Evolutionary conservation across 2,797 vertebrate genomes (phyloP).

Genomic region (Coracias cyanogaster): DNA sequence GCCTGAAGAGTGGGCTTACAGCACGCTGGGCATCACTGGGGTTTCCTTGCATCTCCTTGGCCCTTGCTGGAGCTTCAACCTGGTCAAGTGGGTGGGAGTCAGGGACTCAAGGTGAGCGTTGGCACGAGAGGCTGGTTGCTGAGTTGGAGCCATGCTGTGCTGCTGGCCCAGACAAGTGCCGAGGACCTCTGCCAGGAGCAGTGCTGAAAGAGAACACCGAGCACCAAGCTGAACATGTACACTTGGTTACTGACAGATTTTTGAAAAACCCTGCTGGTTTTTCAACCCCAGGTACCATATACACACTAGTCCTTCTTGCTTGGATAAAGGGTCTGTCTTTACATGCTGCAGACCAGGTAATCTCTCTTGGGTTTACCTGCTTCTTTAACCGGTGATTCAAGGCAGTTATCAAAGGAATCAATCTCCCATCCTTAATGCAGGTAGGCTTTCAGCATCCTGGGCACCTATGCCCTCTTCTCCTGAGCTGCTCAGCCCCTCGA

Average conservation of each 20-base stretch:
- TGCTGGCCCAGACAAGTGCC: not conserved
- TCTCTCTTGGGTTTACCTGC: not conserved
- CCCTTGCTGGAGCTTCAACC: not conserved
- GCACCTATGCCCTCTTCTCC: not conserved
- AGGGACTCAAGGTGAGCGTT: not conserved
- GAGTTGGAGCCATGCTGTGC: accelerated
- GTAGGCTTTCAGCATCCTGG: not conserved
- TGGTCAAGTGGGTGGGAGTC: not conserved
- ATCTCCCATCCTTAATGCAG: not conserved
- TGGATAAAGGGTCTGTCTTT: not conserved
- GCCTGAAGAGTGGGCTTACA: not conserved
- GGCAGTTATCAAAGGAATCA: not conserved
- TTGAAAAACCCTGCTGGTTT: too few species aligned
- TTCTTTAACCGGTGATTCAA: not conserved
- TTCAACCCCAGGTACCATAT: not conserved
- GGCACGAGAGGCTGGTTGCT: not conserved
- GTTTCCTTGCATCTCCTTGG: not conserved
- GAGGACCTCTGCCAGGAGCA: not conserved
- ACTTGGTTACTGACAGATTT: too few species aligned
- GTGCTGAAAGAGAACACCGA: not conserved
- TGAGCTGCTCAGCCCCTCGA: not conserved
- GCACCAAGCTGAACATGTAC: not conserved
- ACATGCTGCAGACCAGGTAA: not conserved
- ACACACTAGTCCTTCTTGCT: not conserved
- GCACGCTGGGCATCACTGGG: not conserved